Evolutionary conservation across 2,113 vertebrate genomes (phyloP).

Genomic region (Cryptomyrus ogoouensis): DNA sequence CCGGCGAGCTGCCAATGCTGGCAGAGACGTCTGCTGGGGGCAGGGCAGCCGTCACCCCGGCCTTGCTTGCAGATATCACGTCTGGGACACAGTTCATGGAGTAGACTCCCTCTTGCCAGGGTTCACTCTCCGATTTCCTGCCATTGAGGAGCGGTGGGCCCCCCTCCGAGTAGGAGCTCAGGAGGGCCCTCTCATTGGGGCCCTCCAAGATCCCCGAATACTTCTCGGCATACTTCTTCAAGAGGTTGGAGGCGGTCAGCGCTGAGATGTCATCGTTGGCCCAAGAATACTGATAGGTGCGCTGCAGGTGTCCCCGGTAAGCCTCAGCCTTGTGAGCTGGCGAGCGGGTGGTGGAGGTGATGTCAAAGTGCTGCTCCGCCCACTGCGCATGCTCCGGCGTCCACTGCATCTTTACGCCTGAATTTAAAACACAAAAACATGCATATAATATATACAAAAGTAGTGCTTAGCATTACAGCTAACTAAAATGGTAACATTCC

Average conservation of each 20-base stretch:
- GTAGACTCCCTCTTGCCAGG: constrained; percentile 92
- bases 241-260: constrained; percentile 92
- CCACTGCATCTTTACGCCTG: constrained; percentile 99
- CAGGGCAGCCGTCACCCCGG: constrained; percentile 77
- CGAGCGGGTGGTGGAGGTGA: constrained; percentile 91
- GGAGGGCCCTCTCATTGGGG: constrained; percentile 67
- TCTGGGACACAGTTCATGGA: constrained; percentile 91
- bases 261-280: constrained; percentile 98
- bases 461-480: neutral
- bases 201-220: constrained; percentile 94
- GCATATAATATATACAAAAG: neutral
- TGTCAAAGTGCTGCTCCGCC: constrained; percentile 98
- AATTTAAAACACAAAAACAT: neutral
- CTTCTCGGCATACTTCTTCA: constrained; percentile 97
- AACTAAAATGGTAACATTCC: neutral
- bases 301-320: constrained; percentile 85
- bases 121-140: constrained; percentile 85
- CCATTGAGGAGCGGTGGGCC: constrained; percentile 75
- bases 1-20: constrained; percentile 89
- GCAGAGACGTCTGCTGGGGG: constrained; percentile 78
- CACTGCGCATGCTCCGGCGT: constrained; percentile 98
- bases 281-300: constrained; percentile 95
- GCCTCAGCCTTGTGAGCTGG: constrained; percentile 96
- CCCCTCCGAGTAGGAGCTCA: constrained; percentile 75
- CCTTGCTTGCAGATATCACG: constrained; percentile 78